phyloP scores from a whole-genome alignment of 1,140 invertebrate genomes.

The Portunus trituberculatus region DNA sequence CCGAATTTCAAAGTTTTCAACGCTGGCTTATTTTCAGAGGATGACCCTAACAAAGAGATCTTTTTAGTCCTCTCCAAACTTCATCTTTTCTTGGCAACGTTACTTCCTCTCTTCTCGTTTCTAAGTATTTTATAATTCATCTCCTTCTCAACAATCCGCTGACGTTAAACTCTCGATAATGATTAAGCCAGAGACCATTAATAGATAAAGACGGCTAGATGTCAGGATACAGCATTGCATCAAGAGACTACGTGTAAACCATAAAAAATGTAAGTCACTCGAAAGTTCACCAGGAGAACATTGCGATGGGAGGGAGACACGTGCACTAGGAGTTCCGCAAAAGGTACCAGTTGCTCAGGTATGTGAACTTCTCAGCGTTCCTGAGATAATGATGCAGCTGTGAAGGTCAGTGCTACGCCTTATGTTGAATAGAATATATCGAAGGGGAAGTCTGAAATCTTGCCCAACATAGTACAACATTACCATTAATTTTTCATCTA shows the following conservation, averaged over 20 bases:
- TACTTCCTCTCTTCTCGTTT: not conserved
- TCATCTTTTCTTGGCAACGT: not conserved
- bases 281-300: not conserved
- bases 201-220: not conserved
- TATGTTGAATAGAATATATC: no score
- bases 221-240: not conserved
- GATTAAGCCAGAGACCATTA: not conserved
- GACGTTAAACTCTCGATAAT: not conserved
- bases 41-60: not conserved
- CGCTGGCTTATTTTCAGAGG: not conserved
- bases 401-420: no score
- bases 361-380: no score
- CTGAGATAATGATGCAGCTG: no score
- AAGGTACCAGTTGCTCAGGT: no score
- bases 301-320: not conserved
- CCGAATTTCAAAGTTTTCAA: not conserved
- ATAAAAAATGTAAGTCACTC: not conserved
- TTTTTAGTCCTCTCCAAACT: not conserved
- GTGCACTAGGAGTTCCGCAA: no score
- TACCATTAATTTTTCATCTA: no score
- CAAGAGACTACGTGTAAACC: not conserved
- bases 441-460: no score
- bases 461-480: no score
- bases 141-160: not conserved
- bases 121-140: not conserved